Conservation (phyloP, 2,797 vertebrate species). For the Gallirallus australis region DNA sequence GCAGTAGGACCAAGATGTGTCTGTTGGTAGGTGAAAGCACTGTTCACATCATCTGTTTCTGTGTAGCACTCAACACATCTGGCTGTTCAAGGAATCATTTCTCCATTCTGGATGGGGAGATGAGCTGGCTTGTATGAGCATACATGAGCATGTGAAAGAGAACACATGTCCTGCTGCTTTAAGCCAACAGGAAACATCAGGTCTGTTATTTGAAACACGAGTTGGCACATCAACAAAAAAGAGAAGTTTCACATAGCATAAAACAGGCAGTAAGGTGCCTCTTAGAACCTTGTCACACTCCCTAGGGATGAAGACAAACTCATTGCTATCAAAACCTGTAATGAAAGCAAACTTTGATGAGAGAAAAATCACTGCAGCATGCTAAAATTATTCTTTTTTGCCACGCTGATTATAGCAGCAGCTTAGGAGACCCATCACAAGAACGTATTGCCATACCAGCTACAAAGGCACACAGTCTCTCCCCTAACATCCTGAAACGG, state of each 20-base stretch:
- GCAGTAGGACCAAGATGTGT: neutral
- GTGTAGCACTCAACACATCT: neutral
- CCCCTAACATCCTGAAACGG: neutral
- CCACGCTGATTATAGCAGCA: slow-evolving; percentile 5
- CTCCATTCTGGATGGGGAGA: neutral
- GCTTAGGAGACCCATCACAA: neutral
- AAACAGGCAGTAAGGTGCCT: slow-evolving; percentile 31
- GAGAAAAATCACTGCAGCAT: slow-evolving; percentile 28
- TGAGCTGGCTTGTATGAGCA: neutral
- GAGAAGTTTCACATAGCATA: neutral
- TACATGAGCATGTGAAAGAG: neutral
- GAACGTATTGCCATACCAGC: neutral
- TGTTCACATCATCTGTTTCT: neutral
- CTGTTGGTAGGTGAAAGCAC: neutral
- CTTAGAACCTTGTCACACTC: slow-evolving; percentile 1
- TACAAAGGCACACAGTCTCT: neutral
- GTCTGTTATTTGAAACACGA: neutral
- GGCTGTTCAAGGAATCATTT: neutral
- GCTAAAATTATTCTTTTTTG: slow-evolving; percentile 9
- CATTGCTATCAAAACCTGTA: slow-evolving; percentile 48
- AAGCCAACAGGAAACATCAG: neutral
- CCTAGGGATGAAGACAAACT: slow-evolving; percentile 28
- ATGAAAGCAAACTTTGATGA: slow-evolving; percentile 43
- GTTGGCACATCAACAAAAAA: neutral
- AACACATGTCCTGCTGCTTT: neutral